phyloP scores from a whole-genome alignment of 1,140 invertebrate genomes.

The Harpegnathos saltator region DNA sequence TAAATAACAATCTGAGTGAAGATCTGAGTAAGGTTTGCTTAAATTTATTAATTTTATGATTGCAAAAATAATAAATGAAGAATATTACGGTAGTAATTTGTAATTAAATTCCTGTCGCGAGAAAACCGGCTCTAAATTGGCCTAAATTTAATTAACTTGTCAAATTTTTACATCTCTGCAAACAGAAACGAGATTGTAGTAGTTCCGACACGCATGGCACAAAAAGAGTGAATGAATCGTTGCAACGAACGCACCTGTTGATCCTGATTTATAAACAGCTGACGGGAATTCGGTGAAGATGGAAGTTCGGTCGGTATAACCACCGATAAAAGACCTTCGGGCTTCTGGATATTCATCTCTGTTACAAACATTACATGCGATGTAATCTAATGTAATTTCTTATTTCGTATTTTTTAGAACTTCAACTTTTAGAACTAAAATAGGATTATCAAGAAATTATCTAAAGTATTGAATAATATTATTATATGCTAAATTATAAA shows the following conservation, averaged over 20 bases:
- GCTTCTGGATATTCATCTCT: slow-evolving; percentile 76
- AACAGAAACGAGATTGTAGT: background rate
- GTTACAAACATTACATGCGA: slow-evolving; percentile 7
- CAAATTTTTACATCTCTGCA: background rate
- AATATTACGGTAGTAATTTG: too few relatives aligned
- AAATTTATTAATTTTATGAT: too few relatives aligned
- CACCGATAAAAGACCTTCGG: slow-evolving; percentile 74
- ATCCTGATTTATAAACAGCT: slow-evolving; percentile 78
- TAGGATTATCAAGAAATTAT: too few relatives aligned
- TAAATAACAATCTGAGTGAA: too few relatives aligned
- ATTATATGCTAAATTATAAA: background rate
- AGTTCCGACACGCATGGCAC: background rate
- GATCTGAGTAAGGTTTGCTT: too few relatives aligned
- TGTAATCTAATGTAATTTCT: slow-evolving; percentile 3
- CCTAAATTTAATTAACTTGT: too few relatives aligned
- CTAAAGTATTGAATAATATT: too few relatives aligned
- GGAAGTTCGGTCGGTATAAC: slow-evolving; percentile 74
- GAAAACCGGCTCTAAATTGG: too few relatives aligned
- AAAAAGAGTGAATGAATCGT: background rate
- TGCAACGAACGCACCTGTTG: slow-evolving; percentile 76
- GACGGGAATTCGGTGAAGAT: slow-evolving; percentile 73
- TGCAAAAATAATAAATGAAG: too few relatives aligned
- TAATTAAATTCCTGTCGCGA: too few relatives aligned
- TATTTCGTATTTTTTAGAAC: background rate
- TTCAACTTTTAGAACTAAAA: too few relatives aligned